These are phyloP conservation scores for Sitta europaea DNA, from an alignment of 2,113 vertebrate genomes.

Conservation along the genomic window DNA sequence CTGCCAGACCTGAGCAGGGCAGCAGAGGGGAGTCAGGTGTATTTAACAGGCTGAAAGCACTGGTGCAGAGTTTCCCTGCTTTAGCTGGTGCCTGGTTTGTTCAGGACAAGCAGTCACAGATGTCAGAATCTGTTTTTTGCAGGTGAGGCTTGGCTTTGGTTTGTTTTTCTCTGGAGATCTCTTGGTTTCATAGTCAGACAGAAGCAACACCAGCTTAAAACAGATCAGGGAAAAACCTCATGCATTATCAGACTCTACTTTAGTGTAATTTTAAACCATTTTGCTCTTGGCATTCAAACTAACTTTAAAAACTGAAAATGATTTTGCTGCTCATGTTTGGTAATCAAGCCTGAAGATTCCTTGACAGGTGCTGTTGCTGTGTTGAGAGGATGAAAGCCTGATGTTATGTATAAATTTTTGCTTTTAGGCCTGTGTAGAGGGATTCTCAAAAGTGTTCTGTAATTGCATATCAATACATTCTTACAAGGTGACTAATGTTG, in stretches of 20 bases:
- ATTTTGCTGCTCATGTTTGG: background rate
- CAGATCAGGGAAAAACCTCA: background rate
- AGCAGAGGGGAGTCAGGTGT: background rate
- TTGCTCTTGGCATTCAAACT: background rate
- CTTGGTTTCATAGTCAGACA: background rate
- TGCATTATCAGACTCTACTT: background rate
- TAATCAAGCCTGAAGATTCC: background rate
- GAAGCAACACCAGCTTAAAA: background rate
- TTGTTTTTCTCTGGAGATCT: background rate
- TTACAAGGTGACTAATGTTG: background rate
- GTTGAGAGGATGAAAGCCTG: background rate
- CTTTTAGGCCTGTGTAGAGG: background rate
- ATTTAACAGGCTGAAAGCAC: background rate
- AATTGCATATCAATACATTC: background rate
- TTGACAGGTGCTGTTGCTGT: background rate
- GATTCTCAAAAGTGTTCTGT: background rate
- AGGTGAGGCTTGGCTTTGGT: background rate
- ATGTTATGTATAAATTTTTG: background rate
- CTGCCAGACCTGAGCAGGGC: background rate
- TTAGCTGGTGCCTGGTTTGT: background rate
- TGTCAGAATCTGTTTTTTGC: background rate
- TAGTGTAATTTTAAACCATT: background rate
- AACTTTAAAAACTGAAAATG: background rate
- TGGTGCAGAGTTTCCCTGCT: background rate
- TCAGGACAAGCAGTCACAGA: background rate